Conservation (phyloP, 1,140 invertebrate species). For the Caerostris extrusa region DNA sequence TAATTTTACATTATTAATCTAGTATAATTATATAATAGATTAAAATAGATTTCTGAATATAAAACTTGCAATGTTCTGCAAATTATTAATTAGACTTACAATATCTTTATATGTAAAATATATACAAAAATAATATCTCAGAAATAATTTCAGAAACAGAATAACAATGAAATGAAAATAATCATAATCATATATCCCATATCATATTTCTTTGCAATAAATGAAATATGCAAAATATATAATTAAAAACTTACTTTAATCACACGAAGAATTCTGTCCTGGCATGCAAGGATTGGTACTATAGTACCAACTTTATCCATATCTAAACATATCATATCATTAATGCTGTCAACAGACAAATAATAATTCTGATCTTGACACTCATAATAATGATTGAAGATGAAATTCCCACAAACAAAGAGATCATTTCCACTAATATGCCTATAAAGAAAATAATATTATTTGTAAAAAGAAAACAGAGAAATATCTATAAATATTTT, state of each 20-base stretch:
- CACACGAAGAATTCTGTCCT: conserved; percentile 87
- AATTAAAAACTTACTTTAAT: conserved; percentile 82
- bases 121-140: no score
- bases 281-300: conserved; percentile 87
- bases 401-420: conserved; percentile 89
- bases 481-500: no score
- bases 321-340: conserved; percentile 88
- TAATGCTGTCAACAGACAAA: conserved; percentile 90
- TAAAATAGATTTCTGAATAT: no score
- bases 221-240: background rate
- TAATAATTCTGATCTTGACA: conserved; percentile 91
- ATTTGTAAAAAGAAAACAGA: no score
- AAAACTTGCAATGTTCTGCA: no score
- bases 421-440: conserved; percentile 90
- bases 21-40: no score
- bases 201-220: background rate
- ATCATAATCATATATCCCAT: background rate
- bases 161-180: background rate
- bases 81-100: no score
- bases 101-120: no score
- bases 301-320: conserved; percentile 84
- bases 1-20: no score
- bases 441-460: conserved; percentile 83
- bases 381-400: conserved; percentile 92
- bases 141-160: background rate